Evolutionary conservation across 2,113 vertebrate species (phyloP).

Genomic region (Gambusia holbrooki): DNA sequence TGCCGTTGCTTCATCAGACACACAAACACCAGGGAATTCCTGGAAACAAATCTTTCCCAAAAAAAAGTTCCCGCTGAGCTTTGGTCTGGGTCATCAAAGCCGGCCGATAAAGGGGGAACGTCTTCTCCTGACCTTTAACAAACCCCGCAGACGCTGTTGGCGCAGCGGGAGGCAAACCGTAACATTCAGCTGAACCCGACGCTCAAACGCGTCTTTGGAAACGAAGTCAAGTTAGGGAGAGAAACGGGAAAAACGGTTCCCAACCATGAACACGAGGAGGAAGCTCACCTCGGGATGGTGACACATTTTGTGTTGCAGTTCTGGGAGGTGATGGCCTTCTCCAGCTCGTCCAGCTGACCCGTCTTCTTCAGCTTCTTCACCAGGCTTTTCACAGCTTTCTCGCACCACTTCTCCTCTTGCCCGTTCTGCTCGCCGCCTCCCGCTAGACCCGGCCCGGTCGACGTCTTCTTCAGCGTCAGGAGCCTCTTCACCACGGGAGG

Average conservation of each 20-base stretch:
- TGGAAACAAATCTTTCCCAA: slow-evolving; percentile 44
- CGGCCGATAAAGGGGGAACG: slow-evolving; percentile 62
- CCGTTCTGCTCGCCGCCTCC: slow-evolving; percentile 92
- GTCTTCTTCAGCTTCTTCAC: slow-evolving; percentile 99
- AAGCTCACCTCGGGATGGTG: slow-evolving; percentile 94
- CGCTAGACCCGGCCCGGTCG: slow-evolving; percentile 84
- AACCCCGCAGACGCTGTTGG: neutral
- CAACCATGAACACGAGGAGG: no score
- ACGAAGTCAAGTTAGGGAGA: neutral
- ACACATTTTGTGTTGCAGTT: slow-evolving; percentile 99
- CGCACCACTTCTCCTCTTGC: slow-evolving; percentile 99
- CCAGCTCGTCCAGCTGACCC: slow-evolving; percentile 95
- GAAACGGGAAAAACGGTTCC: neutral
- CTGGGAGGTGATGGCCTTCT: slow-evolving; percentile 98
- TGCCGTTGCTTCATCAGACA: slow-evolving; percentile 54
- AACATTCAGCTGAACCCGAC: neutral
- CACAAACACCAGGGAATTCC: slow-evolving; percentile 58
- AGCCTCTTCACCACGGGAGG: slow-evolving; percentile 98
- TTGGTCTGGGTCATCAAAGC: slow-evolving; percentile 64
- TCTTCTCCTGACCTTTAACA: slow-evolving; percentile 30
- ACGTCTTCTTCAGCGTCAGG: slow-evolving; percentile 95
- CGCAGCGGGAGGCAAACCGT: slow-evolving; percentile 5
- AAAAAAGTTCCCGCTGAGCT: slow-evolving; percentile 54
- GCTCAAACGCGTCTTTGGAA: neutral
- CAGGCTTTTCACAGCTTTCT: slow-evolving; percentile 97